phyloP scores from a whole-genome alignment of 1,140 invertebrate genomes.

The Heliconius congener region DNA sequence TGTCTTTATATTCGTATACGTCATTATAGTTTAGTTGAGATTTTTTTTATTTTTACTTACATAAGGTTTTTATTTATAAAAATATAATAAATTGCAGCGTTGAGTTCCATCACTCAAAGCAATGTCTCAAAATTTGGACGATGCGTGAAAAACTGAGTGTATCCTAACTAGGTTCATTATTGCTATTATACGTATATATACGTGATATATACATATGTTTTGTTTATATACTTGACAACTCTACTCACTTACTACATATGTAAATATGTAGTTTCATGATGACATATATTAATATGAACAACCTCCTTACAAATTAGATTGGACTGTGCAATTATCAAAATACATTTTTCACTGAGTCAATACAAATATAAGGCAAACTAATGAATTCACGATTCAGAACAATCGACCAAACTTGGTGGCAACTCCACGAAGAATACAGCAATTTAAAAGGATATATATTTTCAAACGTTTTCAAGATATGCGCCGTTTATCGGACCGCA shows the following conservation, averaged over 20 bases:
- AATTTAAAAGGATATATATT: constrained; percentile 51
- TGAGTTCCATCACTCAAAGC: too few species aligned
- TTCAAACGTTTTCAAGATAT: constrained; percentile 26
- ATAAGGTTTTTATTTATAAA: too few species aligned
- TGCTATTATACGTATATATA: too few species aligned
- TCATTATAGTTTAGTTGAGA: not conserved
- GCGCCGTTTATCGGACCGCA: constrained; percentile 50
- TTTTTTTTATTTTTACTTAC: not conserved
- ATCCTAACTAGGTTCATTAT: too few species aligned
- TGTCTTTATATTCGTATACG: not conserved
- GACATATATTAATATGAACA: not conserved
- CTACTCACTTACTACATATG: not conserved
- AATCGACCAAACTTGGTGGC: constrained; percentile 3
- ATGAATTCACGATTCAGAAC: constrained; percentile 12
- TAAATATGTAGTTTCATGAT: too few species aligned
- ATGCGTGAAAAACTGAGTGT: too few species aligned
- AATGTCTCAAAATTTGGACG: too few species aligned
- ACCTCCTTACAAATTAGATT: not conserved
- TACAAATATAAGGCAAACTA: not conserved
- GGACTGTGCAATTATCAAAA: not conserved
- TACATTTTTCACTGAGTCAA: not conserved
- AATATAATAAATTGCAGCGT: too few species aligned
- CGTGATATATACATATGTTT: too few species aligned
- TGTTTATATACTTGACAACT: too few species aligned
- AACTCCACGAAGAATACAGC: constrained; percentile 30